Percentiles rank a stretch among this genome's conserved stretches.
Conservation (phyloP, 2,888 invertebrate genomes). For the Pycnomerus fuliginosus region DNA sequence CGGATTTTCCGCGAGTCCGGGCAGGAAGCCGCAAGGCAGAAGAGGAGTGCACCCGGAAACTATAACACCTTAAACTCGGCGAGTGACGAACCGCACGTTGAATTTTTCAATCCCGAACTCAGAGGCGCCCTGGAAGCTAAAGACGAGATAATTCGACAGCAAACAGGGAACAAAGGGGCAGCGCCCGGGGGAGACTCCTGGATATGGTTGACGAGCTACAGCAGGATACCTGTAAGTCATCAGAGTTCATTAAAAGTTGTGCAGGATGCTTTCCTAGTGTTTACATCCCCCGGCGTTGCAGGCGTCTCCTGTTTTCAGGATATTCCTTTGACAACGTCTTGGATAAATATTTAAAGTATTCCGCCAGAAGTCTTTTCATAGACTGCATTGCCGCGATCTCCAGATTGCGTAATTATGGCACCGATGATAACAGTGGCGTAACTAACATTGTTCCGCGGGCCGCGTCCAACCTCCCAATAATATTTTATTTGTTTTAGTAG, state of each 20-base stretch:
- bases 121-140: slow-evolving; percentile 56
- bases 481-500: no score
- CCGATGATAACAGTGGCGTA: no score
- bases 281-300: no score
- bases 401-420: no score
- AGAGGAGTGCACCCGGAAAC: slow-evolving; percentile 28
- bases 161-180: slow-evolving; percentile 64
- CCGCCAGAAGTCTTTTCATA: no score
- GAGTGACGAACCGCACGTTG: slow-evolving; percentile 60
- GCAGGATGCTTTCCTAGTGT: no score
- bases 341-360: no score
- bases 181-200: slow-evolving; percentile 75
- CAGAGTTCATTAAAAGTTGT: slow-evolving; percentile 3
- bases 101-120: slow-evolving; percentile 73
- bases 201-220: slow-evolving; percentile 86
- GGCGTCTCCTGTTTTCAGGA: neutral
- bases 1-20: slow-evolving; percentile 38
- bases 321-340: no score
- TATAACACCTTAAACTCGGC: slow-evolving; percentile 41
- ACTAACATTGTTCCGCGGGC: no score
- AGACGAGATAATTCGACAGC: slow-evolving; percentile 62
- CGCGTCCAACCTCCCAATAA: no score
- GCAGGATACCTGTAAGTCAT: slow-evolving; percentile 75
- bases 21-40: slow-evolving; percentile 19
- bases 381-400: no score